A percentile compares a stretch with the other conserved stretches of the same genome.
Conservation (phyloP, 2,888 invertebrate species). For the Trilocha varians region DNA sequence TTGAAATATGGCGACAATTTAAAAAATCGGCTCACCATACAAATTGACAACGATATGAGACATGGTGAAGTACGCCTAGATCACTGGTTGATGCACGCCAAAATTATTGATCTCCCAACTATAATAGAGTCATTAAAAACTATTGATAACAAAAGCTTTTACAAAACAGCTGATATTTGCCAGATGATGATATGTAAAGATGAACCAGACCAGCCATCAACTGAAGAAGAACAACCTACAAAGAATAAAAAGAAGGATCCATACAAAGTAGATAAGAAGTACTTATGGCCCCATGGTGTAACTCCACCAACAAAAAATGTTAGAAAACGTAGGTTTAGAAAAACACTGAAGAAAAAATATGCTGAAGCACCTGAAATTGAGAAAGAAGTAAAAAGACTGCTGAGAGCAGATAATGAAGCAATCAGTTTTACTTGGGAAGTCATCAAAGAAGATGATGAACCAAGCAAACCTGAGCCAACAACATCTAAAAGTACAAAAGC, state of each 20-base stretch:
- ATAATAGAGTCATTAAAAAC: slow-evolving; percentile 95
- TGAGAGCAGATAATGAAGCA: slow-evolving; percentile 94
- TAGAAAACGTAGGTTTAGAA: slow-evolving; percentile 91
- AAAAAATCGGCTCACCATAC: slow-evolving; percentile 88
- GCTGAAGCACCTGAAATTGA: slow-evolving; percentile 98
- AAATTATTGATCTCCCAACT: slow-evolving; percentile 93
- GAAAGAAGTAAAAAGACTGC: slow-evolving; percentile 94
- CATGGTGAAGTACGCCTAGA: slow-evolving; percentile 92
- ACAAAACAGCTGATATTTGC: slow-evolving; percentile 97
- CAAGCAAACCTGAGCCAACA: slow-evolving; percentile 46
- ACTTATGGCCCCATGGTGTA: slow-evolving; percentile 94
- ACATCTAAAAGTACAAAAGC: slow-evolving; percentile 25
- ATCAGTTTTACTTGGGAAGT: slow-evolving; percentile 91
- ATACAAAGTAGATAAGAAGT: slow-evolving; percentile 88
- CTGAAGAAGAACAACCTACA: slow-evolving; percentile 84
- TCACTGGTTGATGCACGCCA: slow-evolving; percentile 88
- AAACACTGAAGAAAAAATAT: slow-evolving; percentile 96
- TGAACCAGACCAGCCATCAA: slow-evolving; percentile 83
- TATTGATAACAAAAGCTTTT: slow-evolving; percentile 96
- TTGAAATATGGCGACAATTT: slow-evolving; percentile 82
- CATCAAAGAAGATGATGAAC: slow-evolving; percentile 88
- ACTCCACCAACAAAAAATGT: slow-evolving; percentile 98
- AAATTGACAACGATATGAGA: slow-evolving; percentile 90
- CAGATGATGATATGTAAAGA: slow-evolving; percentile 93
- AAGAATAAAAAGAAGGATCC: slow-evolving; percentile 90